These are phyloP conservation scores for Bryconaethiops microstoma DNA, from an alignment of 2,797 vertebrate species.

Conservation along the genomic window DNA sequence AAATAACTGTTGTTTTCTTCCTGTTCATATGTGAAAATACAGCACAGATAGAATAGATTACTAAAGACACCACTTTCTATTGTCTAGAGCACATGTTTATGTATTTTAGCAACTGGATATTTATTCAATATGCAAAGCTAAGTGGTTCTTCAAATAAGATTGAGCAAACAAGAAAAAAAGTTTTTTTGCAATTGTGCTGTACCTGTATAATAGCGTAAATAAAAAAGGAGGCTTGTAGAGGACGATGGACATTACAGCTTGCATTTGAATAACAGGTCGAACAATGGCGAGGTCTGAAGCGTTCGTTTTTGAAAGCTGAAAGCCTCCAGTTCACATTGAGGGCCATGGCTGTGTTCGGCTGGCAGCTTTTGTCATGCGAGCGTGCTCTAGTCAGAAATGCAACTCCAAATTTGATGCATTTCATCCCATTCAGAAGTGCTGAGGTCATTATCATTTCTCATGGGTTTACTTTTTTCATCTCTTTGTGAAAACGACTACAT, in stretches of 20 bases:
- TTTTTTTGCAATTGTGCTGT: neutral
- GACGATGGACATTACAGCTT: neutral
- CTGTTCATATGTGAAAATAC: neutral
- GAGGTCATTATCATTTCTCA: constrained; percentile 33
- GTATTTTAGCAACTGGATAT: neutral
- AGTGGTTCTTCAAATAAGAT: neutral
- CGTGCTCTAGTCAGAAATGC: constrained; percentile 10
- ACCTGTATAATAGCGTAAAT: neutral
- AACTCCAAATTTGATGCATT: constrained; percentile 33
- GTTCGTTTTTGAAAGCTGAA: constrained; percentile 33
- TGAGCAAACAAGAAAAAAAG: neutral
- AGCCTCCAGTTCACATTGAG: constrained; percentile 13
- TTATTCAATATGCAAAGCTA: constrained; percentile 9
- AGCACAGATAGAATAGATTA: neutral
- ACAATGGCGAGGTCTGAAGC: constrained; percentile 25
- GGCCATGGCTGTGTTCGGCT: constrained; percentile 2
- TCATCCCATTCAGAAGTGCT: constrained; percentile 30
- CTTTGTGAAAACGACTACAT: constrained; percentile 37
- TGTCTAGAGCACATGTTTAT: neutral
- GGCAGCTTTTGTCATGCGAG: constrained; percentile 5
- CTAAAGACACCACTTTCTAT: neutral
- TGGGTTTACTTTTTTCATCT: constrained; percentile 31
- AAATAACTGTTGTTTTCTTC: neutral
- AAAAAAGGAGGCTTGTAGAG: neutral
- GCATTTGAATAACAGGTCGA: constrained; percentile 32